phyloP scores from a whole-genome alignment of 2,888 invertebrate species.

The Coenonympha glycerion region DNA sequence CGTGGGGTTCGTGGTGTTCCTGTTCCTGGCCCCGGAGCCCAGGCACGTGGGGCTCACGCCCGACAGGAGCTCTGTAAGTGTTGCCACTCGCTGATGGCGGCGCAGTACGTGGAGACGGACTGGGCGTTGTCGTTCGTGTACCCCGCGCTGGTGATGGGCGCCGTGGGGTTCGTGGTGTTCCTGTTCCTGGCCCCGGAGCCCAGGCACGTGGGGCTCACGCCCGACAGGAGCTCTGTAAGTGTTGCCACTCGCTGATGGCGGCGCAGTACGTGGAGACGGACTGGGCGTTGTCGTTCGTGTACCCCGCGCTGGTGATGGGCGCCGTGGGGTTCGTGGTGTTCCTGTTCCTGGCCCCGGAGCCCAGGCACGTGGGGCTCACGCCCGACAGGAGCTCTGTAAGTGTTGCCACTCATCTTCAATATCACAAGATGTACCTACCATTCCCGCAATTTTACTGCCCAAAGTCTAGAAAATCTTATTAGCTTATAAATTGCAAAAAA shows the following conservation, averaged over 20 bases:
- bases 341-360: constrained; percentile 89
- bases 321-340: constrained; percentile 82
- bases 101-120: constrained; percentile 86
- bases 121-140: constrained; percentile 96
- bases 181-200: constrained; percentile 91
- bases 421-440: too few relatives aligned
- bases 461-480: too few relatives aligned
- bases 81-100: constrained; percentile 83
- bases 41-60: constrained; percentile 79
- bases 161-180: constrained; percentile 83
- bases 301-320: constrained; percentile 89
- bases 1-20: constrained; percentile 83
- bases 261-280: constrained; percentile 88
- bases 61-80: constrained; percentile 26
- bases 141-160: constrained; percentile 87
- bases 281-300: constrained; percentile 94
- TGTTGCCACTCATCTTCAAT: not conserved
- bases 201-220: constrained; percentile 79
- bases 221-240: constrained; percentile 26
- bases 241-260: constrained; percentile 81
- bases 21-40: constrained; percentile 91
- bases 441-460: too few relatives aligned
- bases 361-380: constrained; percentile 81
- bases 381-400: constrained; percentile 26
- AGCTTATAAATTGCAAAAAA: too few relatives aligned